These are phyloP conservation scores for Monochamus alternatus DNA, from an alignment of 2,888 invertebrate species.

Conservation along the genomic window DNA sequence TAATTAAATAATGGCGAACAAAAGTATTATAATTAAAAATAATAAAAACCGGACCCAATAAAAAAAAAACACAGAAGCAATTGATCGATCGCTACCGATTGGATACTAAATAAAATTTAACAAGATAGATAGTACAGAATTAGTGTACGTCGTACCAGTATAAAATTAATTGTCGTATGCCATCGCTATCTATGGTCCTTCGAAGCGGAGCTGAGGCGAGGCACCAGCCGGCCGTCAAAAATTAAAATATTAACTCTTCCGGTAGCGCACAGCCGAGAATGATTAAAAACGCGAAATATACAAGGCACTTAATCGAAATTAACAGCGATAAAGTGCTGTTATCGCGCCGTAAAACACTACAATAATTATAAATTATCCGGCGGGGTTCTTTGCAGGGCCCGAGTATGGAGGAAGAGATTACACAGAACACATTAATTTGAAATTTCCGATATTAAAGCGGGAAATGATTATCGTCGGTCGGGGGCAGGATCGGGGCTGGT, in stretches of 20 bases:
- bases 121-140: background rate
- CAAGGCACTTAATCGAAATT: conserved; percentile 55
- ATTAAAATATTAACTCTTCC: conserved; percentile 38
- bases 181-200: background rate
- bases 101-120: background rate
- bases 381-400: conserved; percentile 61
- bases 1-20: no score
- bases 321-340: conserved; percentile 61
- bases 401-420: conserved; percentile 62
- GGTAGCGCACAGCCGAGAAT: conserved; percentile 22
- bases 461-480: conserved; percentile 30
- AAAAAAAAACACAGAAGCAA: background rate
- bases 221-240: background rate
- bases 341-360: conserved; percentile 60
- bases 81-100: background rate
- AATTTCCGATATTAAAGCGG: conserved; percentile 62
- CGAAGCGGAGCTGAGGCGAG: background rate
- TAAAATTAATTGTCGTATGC: no score
- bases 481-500: conserved; percentile 11
- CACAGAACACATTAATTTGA: conserved; percentile 65
- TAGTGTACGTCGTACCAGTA: no score
- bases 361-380: conserved; percentile 62
- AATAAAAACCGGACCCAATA: background rate
- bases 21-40: no score
- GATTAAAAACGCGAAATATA: conserved; percentile 50